Percentiles rank a stretch among this genome's conserved stretches.
These are phyloP conservation scores for Rambutsinella grinnellia DNA, from an alignment of 2,888 invertebrate species.

Conservation along the genomic window DNA sequence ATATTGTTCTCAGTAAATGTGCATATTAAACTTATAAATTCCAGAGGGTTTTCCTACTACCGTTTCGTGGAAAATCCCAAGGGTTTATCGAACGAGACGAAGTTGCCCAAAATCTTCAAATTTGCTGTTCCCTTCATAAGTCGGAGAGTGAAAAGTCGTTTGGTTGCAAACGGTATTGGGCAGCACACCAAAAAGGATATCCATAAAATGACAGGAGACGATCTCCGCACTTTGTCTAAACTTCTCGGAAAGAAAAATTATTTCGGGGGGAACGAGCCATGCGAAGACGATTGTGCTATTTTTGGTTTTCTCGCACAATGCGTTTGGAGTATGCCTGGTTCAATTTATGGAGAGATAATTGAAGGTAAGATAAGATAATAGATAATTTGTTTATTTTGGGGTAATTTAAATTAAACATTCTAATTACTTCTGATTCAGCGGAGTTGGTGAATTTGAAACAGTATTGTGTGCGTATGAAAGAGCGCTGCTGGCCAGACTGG, in stretches of 20 bases:
- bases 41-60: constrained; percentile 6
- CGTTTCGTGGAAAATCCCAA: constrained; percentile 4
- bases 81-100: neutral
- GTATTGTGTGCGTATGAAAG: constrained; percentile 68
- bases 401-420: neutral
- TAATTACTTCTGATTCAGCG: constrained; percentile 59
- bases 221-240: constrained; percentile 51
- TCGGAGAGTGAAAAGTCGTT: neutral
- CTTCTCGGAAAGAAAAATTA: constrained; percentile 58
- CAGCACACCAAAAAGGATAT: constrained; percentile 53
- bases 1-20: neutral
- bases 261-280: constrained; percentile 61
- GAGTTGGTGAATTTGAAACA: constrained; percentile 67
- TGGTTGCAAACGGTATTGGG: constrained; percentile 56
- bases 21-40: neutral
- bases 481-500: constrained; percentile 69
- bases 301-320: constrained; percentile 69
- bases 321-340: constrained; percentile 66
- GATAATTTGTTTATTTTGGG: neutral
- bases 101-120: constrained; percentile 15
- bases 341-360: constrained; percentile 62
- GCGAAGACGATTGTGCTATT: constrained; percentile 68
- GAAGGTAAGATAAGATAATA: constrained; percentile 62
- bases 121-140: neutral
- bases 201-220: constrained; percentile 43